Evolutionary conservation across 2,888 invertebrate genomes (phyloP).

Genomic region (Amiota minor): DNA sequence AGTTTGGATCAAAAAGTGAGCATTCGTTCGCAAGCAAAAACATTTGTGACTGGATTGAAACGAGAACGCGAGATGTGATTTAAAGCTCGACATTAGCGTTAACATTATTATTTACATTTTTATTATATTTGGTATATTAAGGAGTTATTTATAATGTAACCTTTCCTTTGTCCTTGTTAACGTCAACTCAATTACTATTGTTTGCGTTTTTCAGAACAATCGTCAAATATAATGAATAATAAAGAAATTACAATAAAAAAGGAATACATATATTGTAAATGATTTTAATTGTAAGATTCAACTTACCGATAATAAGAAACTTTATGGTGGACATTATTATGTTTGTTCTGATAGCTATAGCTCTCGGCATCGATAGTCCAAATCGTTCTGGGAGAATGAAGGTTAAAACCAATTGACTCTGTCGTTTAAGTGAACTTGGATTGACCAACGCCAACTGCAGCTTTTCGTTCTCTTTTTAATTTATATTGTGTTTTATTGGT

Average conservation of each 20-base stretch:
- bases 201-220: slow-evolving; percentile 15
- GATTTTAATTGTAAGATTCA: slow-evolving; percentile 64
- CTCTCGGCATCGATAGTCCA: neutral
- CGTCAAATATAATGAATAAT: slow-evolving; percentile 29
- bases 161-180: neutral
- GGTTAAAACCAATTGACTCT: too few species aligned
- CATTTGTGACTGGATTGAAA: neutral
- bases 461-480: slow-evolving; percentile 33
- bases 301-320: slow-evolving; percentile 70
- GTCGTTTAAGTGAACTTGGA: too few species aligned
- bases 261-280: neutral
- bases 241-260: slow-evolving; percentile 28
- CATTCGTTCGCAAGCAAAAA: neutral
- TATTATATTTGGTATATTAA: too few species aligned
- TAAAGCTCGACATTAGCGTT: too few species aligned
- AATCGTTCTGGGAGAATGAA: too few species aligned
- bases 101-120: neutral
- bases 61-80: too few species aligned
- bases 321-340: slow-evolving; percentile 59
- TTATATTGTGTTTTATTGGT: slow-evolving; percentile 27
- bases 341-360: slow-evolving; percentile 42
- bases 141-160: too few species aligned
- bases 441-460: neutral
- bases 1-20: too few species aligned
- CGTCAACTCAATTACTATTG: neutral